Conservation (phyloP, 2,113 vertebrate species). For the Hippopotamus amphibius region DNA sequence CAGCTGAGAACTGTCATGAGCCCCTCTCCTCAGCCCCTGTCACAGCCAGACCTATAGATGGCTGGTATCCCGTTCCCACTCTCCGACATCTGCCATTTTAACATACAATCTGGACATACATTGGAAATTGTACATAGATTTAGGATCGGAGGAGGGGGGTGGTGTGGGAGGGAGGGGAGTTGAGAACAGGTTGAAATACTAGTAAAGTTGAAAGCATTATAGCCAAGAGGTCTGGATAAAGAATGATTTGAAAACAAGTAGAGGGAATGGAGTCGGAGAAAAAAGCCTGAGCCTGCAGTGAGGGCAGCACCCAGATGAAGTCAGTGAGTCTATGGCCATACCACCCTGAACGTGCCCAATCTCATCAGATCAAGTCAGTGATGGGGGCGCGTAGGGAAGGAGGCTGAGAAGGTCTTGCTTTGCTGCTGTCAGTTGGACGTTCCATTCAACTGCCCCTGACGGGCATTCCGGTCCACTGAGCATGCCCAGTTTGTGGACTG, state of each 20-base stretch:
- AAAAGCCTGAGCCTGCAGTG: background rate
- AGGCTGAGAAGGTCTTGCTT: background rate
- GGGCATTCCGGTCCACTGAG: slow-evolving; percentile 69
- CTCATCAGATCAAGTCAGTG: no score
- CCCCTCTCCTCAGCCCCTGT: background rate
- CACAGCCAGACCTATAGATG: background rate
- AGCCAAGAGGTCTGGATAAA: background rate
- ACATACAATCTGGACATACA: background rate
- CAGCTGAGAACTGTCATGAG: background rate
- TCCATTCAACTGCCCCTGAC: slow-evolving; percentile 77
- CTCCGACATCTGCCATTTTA: background rate
- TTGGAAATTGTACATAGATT: background rate
- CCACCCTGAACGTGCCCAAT: no score
- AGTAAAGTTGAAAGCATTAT: slow-evolving; percentile 20
- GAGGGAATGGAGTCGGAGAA: background rate
- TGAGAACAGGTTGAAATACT: background rate
- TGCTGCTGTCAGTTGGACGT: slow-evolving; percentile 71
- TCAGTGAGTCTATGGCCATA: background rate
- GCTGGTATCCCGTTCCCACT: background rate
- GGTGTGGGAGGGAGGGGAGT: fast-evolving
- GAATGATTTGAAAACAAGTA: slow-evolving; percentile 1
- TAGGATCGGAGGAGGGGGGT: fast-evolving
- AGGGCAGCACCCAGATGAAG: background rate
- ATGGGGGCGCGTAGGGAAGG: background rate
- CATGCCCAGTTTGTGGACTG: slow-evolving; percentile 65